Evolutionary conservation across 2,888 invertebrate genomes (phyloP).

Genomic region (Acanthacorydalis orientalis): DNA sequence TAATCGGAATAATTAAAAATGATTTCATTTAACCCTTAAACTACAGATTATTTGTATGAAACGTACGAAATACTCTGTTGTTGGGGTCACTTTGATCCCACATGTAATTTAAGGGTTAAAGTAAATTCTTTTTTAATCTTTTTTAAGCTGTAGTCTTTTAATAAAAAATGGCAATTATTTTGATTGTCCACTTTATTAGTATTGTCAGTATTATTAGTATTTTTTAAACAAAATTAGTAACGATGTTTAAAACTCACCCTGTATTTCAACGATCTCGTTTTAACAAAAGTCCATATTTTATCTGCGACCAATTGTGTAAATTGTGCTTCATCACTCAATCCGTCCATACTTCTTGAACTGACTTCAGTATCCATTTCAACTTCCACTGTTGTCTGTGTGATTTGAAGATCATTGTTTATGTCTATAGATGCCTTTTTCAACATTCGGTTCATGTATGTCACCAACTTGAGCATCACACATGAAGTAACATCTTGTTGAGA

Average conservation of each 20-base stretch:
- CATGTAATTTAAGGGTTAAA: too few relatives aligned
- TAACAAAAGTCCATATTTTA: conserved; percentile 60
- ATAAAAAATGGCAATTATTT: too few relatives aligned
- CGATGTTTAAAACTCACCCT: conserved; percentile 23
- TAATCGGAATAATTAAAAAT: too few relatives aligned
- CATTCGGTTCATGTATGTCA: conserved; percentile 66
- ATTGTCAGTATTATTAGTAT: too few relatives aligned
- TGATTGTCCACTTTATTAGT: too few relatives aligned
- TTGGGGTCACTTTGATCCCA: too few relatives aligned
- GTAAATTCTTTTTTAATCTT: too few relatives aligned
- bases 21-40: too few relatives aligned
- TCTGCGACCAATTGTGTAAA: conserved; percentile 46
- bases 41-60: too few relatives aligned
- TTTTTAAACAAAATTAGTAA: too few relatives aligned
- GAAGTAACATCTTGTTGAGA: conserved; percentile 60
- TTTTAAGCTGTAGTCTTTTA: too few relatives aligned
- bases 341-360: conserved; percentile 22
- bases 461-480: conserved; percentile 67
- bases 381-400: conserved; percentile 39
- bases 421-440: conserved; percentile 66
- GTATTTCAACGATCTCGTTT: conserved; percentile 61
- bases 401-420: conserved; percentile 57
- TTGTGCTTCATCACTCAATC: conserved; percentile 35
- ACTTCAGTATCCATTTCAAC: conserved; percentile 30
- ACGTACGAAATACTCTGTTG: too few relatives aligned